Base-by-base conservation (phyloP, 2,797 vertebrate genomes). In the Darevskia nairensis region DNA sequence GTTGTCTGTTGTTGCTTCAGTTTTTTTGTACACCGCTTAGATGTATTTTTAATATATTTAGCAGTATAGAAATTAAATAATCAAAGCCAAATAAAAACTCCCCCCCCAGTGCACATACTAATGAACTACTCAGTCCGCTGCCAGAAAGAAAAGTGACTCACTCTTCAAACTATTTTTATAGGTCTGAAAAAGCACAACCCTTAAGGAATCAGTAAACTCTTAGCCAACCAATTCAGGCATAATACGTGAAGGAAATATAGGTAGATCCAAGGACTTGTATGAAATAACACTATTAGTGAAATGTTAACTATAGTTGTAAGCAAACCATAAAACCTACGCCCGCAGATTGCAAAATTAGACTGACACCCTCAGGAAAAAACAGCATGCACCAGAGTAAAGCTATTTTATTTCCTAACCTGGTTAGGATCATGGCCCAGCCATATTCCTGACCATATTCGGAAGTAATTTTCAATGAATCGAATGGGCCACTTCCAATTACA, bases 111-210 rank as follows among this genome's bases (percentile, higher is more conserved):
- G 32, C 46, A 66, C 69, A 46, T 29, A 59, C 13, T 29, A 68
- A 68, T 50, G 27, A 3, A 6, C 35, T 69, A 10, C n/a, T 68
- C 9, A 11, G 5, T 72, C 8, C 4, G 10, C 50, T 72, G 17
- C 35, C 46, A 25, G 17, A n/a, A 78, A 77, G 80, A 79, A 32
- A 78, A 61, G 50, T 59, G 82, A 79, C 81, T 76, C 46, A 59
- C 21, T 71, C 75, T 79, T 79, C 25, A n/a, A 72, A 84, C 17
- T 59, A 69, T 88, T 78, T 88, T 76, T 71, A 71, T 69, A 3
- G 46, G 77, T 41, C 64, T 78, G 55, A 46, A 84, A 19, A 84
- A 88, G 35, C 74, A 74, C 32, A 55, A 32, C 39, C 32, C 32
- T 39, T 80, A 86, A 80, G 15, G 35, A n/a, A 55, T 77, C n/a